Base-by-base conservation (phyloP, 1,140 invertebrate species). In the Temnothorax nylanderi region DNA sequence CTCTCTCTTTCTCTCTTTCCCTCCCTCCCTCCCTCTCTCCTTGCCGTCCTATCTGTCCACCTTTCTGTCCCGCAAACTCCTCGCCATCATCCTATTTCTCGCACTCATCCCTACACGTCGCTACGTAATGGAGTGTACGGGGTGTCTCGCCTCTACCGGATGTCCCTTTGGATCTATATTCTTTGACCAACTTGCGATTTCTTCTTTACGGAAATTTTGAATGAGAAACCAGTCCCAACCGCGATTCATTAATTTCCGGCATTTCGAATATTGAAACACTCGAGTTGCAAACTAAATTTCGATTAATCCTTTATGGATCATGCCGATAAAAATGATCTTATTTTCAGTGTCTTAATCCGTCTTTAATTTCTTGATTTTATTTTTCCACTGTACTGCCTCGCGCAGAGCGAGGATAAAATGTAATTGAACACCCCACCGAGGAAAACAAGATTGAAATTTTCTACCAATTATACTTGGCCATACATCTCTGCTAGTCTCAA, bases 61-160 rank as follows among this genome's bases (percentile, higher is more conserved):
- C 13, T 26, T 34, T 0, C 49, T 58, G 56, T 37, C 71, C 62
- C 51, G 58, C 62, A 47, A 87, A 75, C 71, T 49, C 56, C 62
- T 71, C 81, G 74, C 54, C 67, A n/a, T 71, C 62, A 58, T 75
- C 56, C 34, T 41, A 32, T 87, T 60, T 75, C 86, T 85, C 67
- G 72, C 72, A 81, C 81, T 87, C n/a, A n/a, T n/a, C 67, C 71
- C 80, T 85, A 58, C 56, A 58, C 56, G 60, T 87, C 32, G 64
- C 64, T 58, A 60, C 65, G 64, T 82, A 86, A 86, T 82, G 77
- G 77, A 86, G 85, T 71, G 85, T 82, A 82, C 62, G 54, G 77
- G 80, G 78, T 86, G 78, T 81, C 44, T 44, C 7, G 56, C 2
- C 80, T 84, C 21, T 34, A 74, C 54, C 41, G 32, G 54, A 62